Conservation (phyloP, 2,797 vertebrate species). For the Gallinago stenura region DNA sequence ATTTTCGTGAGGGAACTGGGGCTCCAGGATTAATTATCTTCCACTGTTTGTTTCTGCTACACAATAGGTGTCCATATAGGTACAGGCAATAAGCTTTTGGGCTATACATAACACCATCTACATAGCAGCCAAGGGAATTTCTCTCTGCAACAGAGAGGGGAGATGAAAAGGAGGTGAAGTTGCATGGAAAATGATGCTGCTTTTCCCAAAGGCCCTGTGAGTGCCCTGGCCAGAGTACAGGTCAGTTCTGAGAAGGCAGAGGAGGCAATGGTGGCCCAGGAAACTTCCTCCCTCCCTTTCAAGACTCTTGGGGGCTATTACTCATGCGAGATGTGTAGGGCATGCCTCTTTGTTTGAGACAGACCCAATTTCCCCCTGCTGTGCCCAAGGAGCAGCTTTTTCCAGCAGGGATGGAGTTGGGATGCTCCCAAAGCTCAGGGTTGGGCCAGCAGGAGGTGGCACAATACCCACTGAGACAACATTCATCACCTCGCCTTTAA, state of each 20-base stretch:
- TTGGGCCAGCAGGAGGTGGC: background rate
- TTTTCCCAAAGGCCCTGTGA: background rate
- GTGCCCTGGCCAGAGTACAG: background rate
- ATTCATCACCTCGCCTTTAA: background rate
- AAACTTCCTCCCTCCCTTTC: background rate
- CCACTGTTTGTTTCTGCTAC: background rate
- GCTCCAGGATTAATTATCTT: constrained; percentile 42
- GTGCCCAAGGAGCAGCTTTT: background rate
- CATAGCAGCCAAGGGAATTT: background rate
- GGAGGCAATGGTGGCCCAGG: background rate
- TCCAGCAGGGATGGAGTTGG: background rate
- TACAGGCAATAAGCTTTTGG: background rate
- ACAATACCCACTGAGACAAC: fast-evolving
- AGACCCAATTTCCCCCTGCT: background rate
- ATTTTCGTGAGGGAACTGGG: background rate
- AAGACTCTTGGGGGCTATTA: background rate
- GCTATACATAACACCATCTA: background rate
- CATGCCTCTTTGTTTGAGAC: background rate
- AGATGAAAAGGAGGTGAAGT: background rate
- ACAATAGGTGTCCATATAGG: background rate
- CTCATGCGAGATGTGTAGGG: background rate
- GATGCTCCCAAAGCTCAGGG: background rate
- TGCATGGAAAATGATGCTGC: background rate
- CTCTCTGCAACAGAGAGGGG: background rate
- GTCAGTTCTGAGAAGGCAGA: background rate